These are phyloP conservation scores for Procavia capensis DNA, from an alignment of 2,113 vertebrate genomes.

Conservation along the genomic window DNA sequence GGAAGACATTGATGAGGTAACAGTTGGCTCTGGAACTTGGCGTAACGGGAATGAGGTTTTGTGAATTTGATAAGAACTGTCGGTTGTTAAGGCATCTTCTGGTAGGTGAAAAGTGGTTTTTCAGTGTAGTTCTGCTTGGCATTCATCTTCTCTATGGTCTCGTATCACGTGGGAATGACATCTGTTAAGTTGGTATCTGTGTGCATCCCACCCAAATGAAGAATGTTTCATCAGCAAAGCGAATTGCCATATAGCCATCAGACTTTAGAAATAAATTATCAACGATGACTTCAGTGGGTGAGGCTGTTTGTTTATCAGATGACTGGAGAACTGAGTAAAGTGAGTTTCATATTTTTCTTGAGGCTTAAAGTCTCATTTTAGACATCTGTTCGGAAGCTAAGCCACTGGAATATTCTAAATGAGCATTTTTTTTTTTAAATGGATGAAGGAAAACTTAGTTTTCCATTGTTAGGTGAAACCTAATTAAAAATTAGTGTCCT, in stretches of 20 bases:
- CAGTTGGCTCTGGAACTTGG: conserved; percentile 55
- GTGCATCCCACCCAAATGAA: conserved; percentile 79
- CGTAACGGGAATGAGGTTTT: conserved; percentile 48
- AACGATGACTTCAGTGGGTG: conserved; percentile 23
- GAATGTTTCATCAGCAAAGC: conserved; percentile 74
- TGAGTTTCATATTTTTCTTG: conserved; percentile 45
- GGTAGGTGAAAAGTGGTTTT: conserved; percentile 76
- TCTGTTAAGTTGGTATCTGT: conserved; percentile 79
- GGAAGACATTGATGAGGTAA: conserved; percentile 43
- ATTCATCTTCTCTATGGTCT: conserved; percentile 77
- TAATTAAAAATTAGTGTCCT: conserved; percentile 81
- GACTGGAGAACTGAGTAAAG: conserved; percentile 13
- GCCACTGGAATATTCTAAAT: conserved; percentile 72
- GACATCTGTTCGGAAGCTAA: conserved; percentile 69
- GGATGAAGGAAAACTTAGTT: conserved; percentile 78
- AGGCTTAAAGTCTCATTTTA: conserved; percentile 73
- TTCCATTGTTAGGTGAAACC: conserved; percentile 78
- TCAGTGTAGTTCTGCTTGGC: conserved; percentile 15
- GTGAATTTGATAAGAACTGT: conserved; percentile 65
- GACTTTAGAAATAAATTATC: conserved; percentile 79
- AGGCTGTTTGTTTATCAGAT: conserved; percentile 69
- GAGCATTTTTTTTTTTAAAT: conserved; percentile 75
- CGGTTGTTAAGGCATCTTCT: conserved; percentile 71
- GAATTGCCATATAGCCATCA: conserved; percentile 73
- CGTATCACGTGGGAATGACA: conserved; percentile 83